Evolutionary conservation across 2,888 invertebrate species (phyloP), one percentile per base, ranked within the genome.

Genomic region (Pandemis heparana): DNA sequence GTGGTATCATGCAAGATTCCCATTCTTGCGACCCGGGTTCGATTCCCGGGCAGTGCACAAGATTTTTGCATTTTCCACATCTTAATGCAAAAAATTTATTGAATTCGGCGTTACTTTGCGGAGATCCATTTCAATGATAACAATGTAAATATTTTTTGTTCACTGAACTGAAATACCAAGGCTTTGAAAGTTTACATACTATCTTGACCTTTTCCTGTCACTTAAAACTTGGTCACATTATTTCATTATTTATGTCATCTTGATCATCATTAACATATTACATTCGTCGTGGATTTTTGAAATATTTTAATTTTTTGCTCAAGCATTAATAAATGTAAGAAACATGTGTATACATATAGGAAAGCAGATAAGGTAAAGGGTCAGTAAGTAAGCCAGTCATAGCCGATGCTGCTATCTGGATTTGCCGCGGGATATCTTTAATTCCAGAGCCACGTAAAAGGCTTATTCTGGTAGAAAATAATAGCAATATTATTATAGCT

Each of bases 1-100:
- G 97, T 97, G 98, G 98, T 97, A 98, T 97, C 97, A 98, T 98
- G 97, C 97, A 97, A 97, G 97, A 97, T 97, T 98, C 97, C 98
- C 98, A 98, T 97, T 97, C 97, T 97, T 97, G 97, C 97, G 98
- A 97, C 97, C 97, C 97, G 97, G 97, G 98, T 98, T 98, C 98
- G 98, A 98, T 97, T 97, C 97, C 97, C 97, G 97, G 97, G 96
- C 97, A 96, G 97, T 96, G 97, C 97, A 97, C 48, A 60, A 80
- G 85, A 91, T 53, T 67, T 66, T 39, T 56, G 1, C n/a, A 2
- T 23, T 8, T 14, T 18, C 6, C 0, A n/a, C n/a, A n/a, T n/a
- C n/a, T n/a, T n/a, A n/a, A n/a, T n/a, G n/a, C n/a, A n/a, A n/a
- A n/a, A n/a, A n/a, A n/a, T n/a, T n/a, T n/a, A n/a, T 23, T 23